Evolutionary conservation across 2,113 vertebrate genomes (phyloP).

Genomic region (Channa argus): DNA sequence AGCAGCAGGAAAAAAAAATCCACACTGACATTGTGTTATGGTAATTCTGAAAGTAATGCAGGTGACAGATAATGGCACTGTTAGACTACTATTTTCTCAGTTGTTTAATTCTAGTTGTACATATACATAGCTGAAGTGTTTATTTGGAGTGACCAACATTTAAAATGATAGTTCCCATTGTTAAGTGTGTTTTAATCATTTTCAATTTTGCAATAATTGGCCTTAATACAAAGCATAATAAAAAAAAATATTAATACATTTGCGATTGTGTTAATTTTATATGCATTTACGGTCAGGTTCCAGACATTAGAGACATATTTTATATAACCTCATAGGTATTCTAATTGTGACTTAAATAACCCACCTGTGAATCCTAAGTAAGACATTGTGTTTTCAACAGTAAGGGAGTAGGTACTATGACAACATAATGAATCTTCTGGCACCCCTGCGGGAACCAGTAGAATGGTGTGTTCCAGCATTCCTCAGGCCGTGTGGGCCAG

Average conservation of each 20-base stretch:
- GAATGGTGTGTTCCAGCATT: slow-evolving; percentile 76
- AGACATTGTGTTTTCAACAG: slow-evolving; percentile 59
- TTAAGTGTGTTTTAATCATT: not conserved
- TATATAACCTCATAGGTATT: slow-evolving; percentile 37
- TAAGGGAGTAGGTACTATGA: slow-evolving; percentile 46
- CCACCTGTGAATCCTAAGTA: slow-evolving; percentile 62
- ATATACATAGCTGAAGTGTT: not conserved
- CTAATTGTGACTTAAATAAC: slow-evolving; percentile 62
- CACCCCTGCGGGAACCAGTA: slow-evolving; percentile 71
- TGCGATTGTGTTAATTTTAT: no score
- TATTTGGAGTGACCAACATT: not conserved
- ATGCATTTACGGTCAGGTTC: slow-evolving; percentile 31
- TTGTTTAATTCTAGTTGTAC: not conserved
- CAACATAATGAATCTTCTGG: slow-evolving; percentile 67
- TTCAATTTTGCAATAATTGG: not conserved
- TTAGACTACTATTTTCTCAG: not conserved
- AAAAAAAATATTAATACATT: no score
- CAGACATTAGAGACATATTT: slow-evolving; percentile 21
- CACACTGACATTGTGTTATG: slow-evolving; percentile 1
- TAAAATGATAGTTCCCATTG: not conserved
- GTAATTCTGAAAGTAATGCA: slow-evolving; percentile 26
- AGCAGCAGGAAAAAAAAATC: slow-evolving; percentile 41
- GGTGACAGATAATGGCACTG: slow-evolving; percentile 15
- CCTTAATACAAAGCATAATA: no score
- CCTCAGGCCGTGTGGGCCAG: slow-evolving; percentile 65